Evolutionary conservation across 92 coral and sea anemone genomes (phyloP).

Genomic region (Phenganax marumi): DNA sequence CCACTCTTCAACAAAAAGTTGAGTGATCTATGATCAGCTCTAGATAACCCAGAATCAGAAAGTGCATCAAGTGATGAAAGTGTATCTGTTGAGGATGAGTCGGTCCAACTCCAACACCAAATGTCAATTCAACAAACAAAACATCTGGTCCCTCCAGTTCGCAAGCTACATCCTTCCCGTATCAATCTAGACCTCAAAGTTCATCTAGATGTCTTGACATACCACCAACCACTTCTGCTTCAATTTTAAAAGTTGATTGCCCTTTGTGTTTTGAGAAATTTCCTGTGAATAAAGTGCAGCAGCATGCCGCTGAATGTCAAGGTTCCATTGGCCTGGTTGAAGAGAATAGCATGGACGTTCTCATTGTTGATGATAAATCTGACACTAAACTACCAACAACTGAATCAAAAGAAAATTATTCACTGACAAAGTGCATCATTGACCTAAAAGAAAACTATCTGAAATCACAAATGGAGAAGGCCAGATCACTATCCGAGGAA

Average conservation of each 20-base stretch:
- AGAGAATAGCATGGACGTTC: neutral
- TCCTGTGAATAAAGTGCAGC: conserved; percentile 8
- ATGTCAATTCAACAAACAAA: no score
- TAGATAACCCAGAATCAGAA: no score
- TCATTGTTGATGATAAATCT: neutral
- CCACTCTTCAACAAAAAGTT: no score
- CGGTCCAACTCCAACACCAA: no score
- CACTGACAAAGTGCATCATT: neutral
- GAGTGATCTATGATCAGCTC: no score
- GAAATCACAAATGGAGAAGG: conserved; percentile 2
- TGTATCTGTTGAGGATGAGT: no score
- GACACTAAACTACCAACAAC: neutral
- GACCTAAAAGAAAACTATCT: neutral
- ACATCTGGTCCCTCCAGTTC: neutral
- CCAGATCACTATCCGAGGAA: conserved; percentile 3
- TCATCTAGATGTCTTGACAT: neutral
- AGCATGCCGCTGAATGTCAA: conserved; percentile 4
- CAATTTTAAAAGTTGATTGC: conserved; percentile 11
- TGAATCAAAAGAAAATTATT: neutral
- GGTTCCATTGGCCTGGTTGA: conserved; percentile 6
- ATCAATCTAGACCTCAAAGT: neutral
- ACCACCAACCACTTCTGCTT: neutral
- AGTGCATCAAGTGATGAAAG: no score
- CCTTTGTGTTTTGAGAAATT: conserved; percentile 12
- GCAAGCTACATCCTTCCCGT: neutral